Conservation (phyloP, 2,797 vertebrate genomes). For the Cephalopachus bancanus region DNA sequence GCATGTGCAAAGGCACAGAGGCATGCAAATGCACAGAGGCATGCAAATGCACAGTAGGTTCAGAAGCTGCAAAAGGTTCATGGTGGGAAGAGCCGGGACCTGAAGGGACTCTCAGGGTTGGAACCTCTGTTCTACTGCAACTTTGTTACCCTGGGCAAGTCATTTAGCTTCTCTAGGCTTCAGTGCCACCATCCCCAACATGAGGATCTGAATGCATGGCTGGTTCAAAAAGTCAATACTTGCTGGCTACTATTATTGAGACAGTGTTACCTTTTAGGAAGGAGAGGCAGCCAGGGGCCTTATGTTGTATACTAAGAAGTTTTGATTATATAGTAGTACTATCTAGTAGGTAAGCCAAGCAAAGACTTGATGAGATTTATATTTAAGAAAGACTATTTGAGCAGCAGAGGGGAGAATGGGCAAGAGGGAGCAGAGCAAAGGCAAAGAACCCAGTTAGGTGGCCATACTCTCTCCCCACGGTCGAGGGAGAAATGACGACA, state of each 20-base stretch:
- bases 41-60: accelerated
- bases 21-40: accelerated
- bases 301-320: not conserved
- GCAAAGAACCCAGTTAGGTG: not conserved
- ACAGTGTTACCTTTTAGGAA: not conserved
- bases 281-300: not conserved
- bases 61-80: accelerated
- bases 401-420: not conserved
- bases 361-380: not conserved
- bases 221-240: too few relatives aligned
- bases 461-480: not conserved
- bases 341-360: not conserved
- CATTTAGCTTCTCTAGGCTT: not conserved
- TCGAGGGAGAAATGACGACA: not conserved
- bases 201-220: not conserved
- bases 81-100: not conserved
- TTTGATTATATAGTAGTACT: not conserved
- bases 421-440: not conserved
- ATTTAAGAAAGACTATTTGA: not conserved
- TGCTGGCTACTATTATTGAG: not conserved
- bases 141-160: not conserved
- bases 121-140: not conserved
- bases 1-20: not conserved
- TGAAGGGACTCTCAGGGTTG: not conserved
- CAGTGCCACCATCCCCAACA: accelerated